Evolutionary conservation across 1,140 invertebrate species (phyloP), one percentile per base, ranked within the genome.

Genomic region (Oscheius sp.): DNA sequence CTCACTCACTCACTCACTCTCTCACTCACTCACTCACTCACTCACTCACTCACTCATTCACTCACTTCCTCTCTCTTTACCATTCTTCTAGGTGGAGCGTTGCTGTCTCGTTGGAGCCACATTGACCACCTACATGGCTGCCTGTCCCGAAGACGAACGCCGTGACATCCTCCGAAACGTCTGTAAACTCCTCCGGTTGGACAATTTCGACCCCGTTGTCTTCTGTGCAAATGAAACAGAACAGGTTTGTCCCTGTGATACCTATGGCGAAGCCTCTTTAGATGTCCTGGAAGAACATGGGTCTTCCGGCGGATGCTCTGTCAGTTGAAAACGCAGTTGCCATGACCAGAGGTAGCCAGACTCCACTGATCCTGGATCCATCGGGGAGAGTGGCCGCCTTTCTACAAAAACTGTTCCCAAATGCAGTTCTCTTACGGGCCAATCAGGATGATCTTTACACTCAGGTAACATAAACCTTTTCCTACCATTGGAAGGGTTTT

Each of bases 321-420:
- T 91, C 91, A 20, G 84, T 91, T 63, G 91, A 94, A 86, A 94
- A 94, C 86, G 92, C 91, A 28, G 87, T 92, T 13, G 89, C 92
- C 38, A 90, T 93, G 15, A 82, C 83, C 36, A 72, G 89, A 88
- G 88, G 86, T 46, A 85, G 84, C 28, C 81, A 89, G 35, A 84
- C 86, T 28, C 91, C 94, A 0, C 88, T 95, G 64, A 86, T 97
- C 0, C 87, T 97, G 29, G 95, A 99, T 86, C 92, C 94, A 2
- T 92, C 93, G 2, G 91, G 91, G 2, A 89, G 91, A 36, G 92
- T 93, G 1, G 88, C 90, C 0, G 85, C 89, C 15, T 99, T 95
- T 93, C 85, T 97, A 0, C 90, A 89, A 73, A 88, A 87, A 15
- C 68, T 75, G 31, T n/a, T 52, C 4, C 58, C 38, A 20, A 42